Base-by-base conservation (phyloP, 2,888 invertebrate genomes). In the Idaea dimidiata region DNA sequence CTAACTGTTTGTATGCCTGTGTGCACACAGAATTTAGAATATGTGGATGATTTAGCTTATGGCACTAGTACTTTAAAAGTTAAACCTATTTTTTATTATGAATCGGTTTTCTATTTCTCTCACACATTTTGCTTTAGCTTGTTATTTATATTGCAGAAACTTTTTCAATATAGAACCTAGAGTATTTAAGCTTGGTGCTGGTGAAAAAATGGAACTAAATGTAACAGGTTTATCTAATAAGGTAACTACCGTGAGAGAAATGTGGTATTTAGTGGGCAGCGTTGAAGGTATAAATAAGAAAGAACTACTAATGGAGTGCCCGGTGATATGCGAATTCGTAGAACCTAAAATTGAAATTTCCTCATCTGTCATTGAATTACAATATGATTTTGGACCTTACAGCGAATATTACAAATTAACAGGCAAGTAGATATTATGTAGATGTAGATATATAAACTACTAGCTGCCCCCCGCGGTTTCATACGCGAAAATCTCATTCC, bases 211-310 rank as follows among this genome's bases (percentile, higher is more conserved):
- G 5, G 85, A 87, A 55, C 72, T 91, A 55, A 77, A 77, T n/a
- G 73, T 93, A 69, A 86, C 85, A 1, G 93, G 88, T 1, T 63
- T 81, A 16, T 87, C 88, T 1, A 69, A 82, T 60, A 91, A 88
- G 80, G 84, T 88, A 0, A 81, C 88, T 54, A 82, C 77, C 0
- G 67, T 94, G 0, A 87, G 87, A 62, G 94, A 95, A 80, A 87
- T 88, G 72, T 94, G 94, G 93, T 94, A 93, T 77, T 86, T 94
- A 66, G 88, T 94, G 59, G 94, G 93, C 16, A 86, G 91, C 57
- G 88, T 93, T 2, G 93, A 93, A 58, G 93, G 93, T 5, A 86
- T 90, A 5, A 91, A 90, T 60, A 93, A 93, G 76, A 93, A 93
- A 58, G 92, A 93, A 70, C 72, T 93, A 56, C 80, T 95, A 54